Conservation (phyloP, 2,113 vertebrate genomes). For the Carollia perspicillata region DNA sequence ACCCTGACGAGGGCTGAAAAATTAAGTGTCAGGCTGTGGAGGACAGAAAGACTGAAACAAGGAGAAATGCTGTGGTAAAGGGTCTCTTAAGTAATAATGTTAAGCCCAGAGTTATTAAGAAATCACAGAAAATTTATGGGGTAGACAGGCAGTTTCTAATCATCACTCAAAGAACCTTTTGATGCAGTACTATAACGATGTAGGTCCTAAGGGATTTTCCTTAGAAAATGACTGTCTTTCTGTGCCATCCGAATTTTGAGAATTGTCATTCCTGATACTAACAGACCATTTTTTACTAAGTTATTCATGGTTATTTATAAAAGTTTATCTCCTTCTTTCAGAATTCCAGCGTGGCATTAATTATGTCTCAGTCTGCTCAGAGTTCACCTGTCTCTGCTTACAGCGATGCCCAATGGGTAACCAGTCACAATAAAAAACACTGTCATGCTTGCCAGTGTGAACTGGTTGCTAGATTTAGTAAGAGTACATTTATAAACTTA, state of each 20-base stretch:
- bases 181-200: not conserved
- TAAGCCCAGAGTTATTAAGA: not conserved
- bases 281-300: not conserved
- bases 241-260: not conserved
- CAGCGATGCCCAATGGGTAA: constrained; percentile 42
- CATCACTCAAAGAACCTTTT: not conserved
- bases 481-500: not conserved
- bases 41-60: not conserved
- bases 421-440: not conserved
- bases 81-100: not conserved
- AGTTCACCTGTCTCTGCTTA: constrained; percentile 77
- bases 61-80: not conserved
- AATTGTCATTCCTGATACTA: not conserved
- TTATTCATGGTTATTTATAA: not conserved
- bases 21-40: not conserved
- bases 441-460: constrained; percentile 32
- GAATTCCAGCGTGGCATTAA: constrained; percentile 81
- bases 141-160: not conserved
- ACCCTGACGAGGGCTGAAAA: not conserved
- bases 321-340: constrained; percentile 70
- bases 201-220: not conserved
- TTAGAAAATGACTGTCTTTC: not conserved
- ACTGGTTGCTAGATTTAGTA: not conserved
- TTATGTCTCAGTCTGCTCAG: constrained; percentile 71
- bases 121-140: not conserved